Conservation (phyloP, 2,797 vertebrate species). For the Cryptoblepharus egeriae region DNA sequence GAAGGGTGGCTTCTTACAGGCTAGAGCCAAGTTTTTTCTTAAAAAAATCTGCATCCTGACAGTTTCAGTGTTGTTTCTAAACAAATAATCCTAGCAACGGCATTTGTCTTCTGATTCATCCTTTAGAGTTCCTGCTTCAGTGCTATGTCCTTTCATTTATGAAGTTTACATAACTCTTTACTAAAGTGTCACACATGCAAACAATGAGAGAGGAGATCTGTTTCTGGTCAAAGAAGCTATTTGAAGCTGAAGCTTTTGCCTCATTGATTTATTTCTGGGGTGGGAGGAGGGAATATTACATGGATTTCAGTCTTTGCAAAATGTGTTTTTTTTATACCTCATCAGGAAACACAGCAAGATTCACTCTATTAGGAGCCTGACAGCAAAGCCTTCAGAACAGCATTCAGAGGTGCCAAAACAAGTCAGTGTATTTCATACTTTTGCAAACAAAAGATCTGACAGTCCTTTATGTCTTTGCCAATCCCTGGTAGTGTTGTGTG, state of each 20-base stretch:
- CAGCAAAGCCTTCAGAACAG: slow-evolving; percentile 83
- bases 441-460: background rate
- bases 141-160: slow-evolving; percentile 27
- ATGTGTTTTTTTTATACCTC: slow-evolving; percentile 21
- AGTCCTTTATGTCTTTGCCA: background rate
- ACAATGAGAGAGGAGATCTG: slow-evolving; percentile 6
- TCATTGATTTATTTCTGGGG: slow-evolving; percentile 43
- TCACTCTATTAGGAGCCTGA: slow-evolving; percentile 87
- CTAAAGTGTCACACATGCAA: background rate
- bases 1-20: background rate
- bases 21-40: background rate
- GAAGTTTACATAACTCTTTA: background rate
- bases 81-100: background rate
- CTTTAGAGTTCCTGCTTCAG: slow-evolving; percentile 40
- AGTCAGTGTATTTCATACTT: slow-evolving; percentile 79
- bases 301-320: slow-evolving; percentile 31
- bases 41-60: slow-evolving; percentile 11
- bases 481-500: background rate
- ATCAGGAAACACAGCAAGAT: slow-evolving; percentile 96
- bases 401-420: slow-evolving; percentile 92
- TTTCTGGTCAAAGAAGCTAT: slow-evolving; percentile 29
- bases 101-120: slow-evolving; percentile 34
- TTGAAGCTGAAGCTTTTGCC: slow-evolving; percentile 11
- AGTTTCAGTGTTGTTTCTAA: slow-evolving; percentile 12
- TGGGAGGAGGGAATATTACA: background rate